These are phyloP conservation scores for Strigamia maritima DNA, from an alignment of 2,888 invertebrate genomes.

Conservation along the genomic window DNA sequence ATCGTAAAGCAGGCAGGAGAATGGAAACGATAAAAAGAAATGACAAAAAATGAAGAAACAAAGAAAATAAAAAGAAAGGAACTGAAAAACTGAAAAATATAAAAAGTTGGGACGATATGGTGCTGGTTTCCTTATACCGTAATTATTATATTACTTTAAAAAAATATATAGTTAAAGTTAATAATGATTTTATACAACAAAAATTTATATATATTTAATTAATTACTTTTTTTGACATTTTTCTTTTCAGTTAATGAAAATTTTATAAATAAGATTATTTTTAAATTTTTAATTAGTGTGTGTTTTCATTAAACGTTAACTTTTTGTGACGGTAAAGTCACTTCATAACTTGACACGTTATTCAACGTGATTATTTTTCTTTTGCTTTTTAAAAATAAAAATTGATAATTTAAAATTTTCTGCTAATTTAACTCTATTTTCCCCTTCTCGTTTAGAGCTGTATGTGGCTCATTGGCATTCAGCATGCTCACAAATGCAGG, in stretches of 20 bases:
- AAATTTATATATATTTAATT: not conserved
- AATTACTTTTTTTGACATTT: not conserved
- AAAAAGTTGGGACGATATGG: not conserved
- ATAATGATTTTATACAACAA: not conserved
- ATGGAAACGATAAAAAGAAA: not conserved
- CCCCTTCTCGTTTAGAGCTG: not conserved
- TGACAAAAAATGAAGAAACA: not conserved
- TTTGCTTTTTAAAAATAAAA: not conserved
- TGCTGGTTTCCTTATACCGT: not conserved
- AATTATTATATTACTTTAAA: not conserved
- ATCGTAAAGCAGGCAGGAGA: not conserved
- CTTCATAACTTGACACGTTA: not conserved
- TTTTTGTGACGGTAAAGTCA: not conserved
- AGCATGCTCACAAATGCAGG: constrained; percentile 8
- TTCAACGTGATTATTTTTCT: not conserved
- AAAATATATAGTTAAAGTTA: not conserved
- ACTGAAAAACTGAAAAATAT: not conserved
- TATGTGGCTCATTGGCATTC: constrained; percentile 5
- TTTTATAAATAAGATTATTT: not conserved
- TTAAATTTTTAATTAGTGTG: not conserved
- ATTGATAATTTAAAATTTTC: not conserved
- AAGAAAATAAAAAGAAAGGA: not conserved
- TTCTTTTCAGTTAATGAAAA: not conserved
- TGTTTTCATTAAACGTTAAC: constrained; percentile 2
- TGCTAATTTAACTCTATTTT: constrained; percentile 3